These are phyloP conservation scores for Eufriesea mexicana DNA, from an alignment of 1,140 invertebrate genomes.

Conservation along the genomic window DNA sequence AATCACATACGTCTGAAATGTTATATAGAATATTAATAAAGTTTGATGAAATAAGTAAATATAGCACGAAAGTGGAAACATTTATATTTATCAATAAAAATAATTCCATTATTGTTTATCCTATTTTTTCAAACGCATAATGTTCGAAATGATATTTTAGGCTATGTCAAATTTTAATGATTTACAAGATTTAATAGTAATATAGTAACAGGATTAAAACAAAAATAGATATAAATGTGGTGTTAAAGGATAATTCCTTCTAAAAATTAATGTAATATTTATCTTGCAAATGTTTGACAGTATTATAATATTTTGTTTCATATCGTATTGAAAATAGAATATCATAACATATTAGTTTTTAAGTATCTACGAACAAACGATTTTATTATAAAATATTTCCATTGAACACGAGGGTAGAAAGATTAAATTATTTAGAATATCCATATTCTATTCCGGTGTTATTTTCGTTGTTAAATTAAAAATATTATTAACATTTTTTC, in stretches of 20 bases:
- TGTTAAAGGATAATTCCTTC: neutral
- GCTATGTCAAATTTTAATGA: neutral
- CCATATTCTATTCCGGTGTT: too few relatives aligned
- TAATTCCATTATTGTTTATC: neutral
- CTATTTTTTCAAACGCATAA: neutral
- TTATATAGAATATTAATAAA: neutral
- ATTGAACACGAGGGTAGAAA: too few relatives aligned
- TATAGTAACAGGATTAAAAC: constrained; percentile 3
- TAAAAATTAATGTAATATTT: neutral
- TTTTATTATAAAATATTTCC: too few relatives aligned
- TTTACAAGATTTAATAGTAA: too few relatives aligned
- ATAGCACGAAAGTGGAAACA: neutral
- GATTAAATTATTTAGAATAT: too few relatives aligned
- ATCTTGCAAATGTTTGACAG: neutral
- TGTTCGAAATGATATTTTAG: neutral
- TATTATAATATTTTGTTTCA: too few relatives aligned
- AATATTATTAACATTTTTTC: too few relatives aligned
- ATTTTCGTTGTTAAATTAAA: too few relatives aligned
- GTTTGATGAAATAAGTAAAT: neutral
- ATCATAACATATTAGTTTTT: too few relatives aligned
- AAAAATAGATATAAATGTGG: neutral
- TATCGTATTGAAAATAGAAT: too few relatives aligned
- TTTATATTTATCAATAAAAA: neutral
- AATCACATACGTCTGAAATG: neutral
- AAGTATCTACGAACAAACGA: too few relatives aligned